Evolutionary conservation across 2,113 vertebrate species (phyloP), one percentile per base, ranked within the genome.

Genomic region (Kryptolebias marmoratus): DNA sequence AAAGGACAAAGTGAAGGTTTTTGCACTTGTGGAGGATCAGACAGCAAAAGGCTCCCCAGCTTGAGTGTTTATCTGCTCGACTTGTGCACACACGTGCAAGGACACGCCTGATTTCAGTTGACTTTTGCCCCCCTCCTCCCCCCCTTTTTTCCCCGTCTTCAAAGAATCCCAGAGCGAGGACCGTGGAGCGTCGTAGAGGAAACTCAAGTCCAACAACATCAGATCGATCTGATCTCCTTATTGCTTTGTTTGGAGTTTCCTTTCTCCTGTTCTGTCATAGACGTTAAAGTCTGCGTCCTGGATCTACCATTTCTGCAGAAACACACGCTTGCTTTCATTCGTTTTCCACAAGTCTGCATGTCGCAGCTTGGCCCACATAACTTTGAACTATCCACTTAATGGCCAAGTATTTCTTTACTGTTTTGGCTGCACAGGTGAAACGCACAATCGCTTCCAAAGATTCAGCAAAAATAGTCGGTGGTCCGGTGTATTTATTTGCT

Each of bases 21-120:
- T 71, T 83, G 73, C 79, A 31, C 65, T 77, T 82, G 62, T 49
- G 13, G 50, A 57, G 31, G 82, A 68, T 76, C 87, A 90, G 68
- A 60, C 53, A 52, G 71, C 64, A 76, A 88, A 22, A 81, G 57
- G 44, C 64, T 22, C 36, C 48, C 62, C 68, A 61, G 73, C 39
- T 28, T 39, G 31, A 59, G 63, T 72, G 77, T 79, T 75, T 73
- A 64, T 75, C 44, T 45, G 50, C 7, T 22, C 36, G n/a, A 39
- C 66, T 56, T 28, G 39, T 12, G 16, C 27, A 15, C 4, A 73
- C 53, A 50, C 5, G 16, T 16, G 31, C 18, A 22, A n/a, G 61
- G 55, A 64, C 82, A 83, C 89, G 85, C 79, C 77, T 88, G 85
- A 89, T 78, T 88, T 79, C 74, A 82, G 67, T 92, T 90, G 87